A percentile compares a stretch with the other conserved stretches of the same genome.
Evolutionary conservation across 2,888 invertebrate genomes (phyloP).

Genomic region (Pecten maximus): DNA sequence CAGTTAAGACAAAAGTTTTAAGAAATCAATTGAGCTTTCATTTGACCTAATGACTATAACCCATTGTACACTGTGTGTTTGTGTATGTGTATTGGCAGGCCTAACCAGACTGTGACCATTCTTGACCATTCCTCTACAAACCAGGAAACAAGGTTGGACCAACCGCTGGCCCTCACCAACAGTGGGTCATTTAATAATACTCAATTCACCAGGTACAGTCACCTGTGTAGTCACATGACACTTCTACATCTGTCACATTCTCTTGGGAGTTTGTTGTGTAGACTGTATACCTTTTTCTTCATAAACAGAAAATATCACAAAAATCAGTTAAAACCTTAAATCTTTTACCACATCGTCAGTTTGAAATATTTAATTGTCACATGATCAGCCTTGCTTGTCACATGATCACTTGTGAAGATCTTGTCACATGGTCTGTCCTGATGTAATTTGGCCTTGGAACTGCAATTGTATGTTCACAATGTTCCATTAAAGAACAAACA

Average conservation of each 20-base stretch:
- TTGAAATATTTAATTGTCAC: neutral
- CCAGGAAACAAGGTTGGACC: conserved; percentile 27
- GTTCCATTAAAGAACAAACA: too few species aligned
- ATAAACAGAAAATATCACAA: too few species aligned
- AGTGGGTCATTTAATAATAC: neutral
- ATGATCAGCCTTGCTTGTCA: neutral
- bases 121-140: neutral
- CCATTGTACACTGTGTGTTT: conserved; percentile 8
- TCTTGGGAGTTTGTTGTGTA: neutral
- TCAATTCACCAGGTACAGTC: neutral
- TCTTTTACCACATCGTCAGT: neutral
- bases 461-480: too few species aligned
- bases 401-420: neutral
- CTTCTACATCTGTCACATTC: neutral
- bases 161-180: neutral
- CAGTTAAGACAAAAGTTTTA: neutral
- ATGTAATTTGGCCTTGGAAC: neutral
- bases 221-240: neutral
- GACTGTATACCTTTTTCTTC: neutral
- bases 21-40: neutral
- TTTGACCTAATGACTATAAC: neutral
- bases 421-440: neutral
- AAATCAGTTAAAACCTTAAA: neutral
- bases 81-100: conserved; percentile 16
- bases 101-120: conserved; percentile 35